Evolutionary conservation across 2,888 invertebrate species (phyloP), one percentile per base, ranked within the genome.

Genomic region (Buathra laborator): DNA sequence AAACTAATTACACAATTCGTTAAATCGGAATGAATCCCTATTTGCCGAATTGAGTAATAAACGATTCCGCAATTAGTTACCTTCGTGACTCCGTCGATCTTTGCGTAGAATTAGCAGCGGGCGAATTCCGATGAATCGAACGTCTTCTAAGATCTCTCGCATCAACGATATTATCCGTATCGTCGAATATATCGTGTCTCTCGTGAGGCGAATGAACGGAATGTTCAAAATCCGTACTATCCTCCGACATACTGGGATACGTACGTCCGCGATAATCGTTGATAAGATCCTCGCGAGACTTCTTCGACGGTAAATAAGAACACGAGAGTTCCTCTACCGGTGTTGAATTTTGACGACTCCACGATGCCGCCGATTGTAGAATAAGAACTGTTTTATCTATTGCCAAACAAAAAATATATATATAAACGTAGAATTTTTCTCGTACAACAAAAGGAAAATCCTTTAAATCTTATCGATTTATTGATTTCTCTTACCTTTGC

Each of bases 271-370:
- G 37, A 9, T 88, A 89, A 77, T 88, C 84, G 14, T 70, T 84
- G 10, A 92, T n/a, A 6, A 92, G 56, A 19, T 89, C 90, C 7
- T 92, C 91, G 0, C 82, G 90, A 56, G 77, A 29, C 74, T 90
- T 92, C 46, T 86, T 91, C 2, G 91, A 87, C 0, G 92, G 87
- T 7, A 90, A 51, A 76, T 93, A 93, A 0, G 93, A 92, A 53
- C 93, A 93, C 9, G 93, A 92, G 19, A 93, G 86, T 44, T 93
- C 90, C 79, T 93, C 93, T 9, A 87, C 87, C 2, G 89, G 87
- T 0, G 81, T 67, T 3, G 87, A 78, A 77, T 85, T 89, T 14
- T 80, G 84, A 16, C 84, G 88, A 43, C 85, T 88, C 90, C 90
- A 90, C 1, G 87, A 88, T 48, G 81, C 75, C 12, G 86, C 68